These are phyloP conservation scores for Planiliza haematocheilus DNA, from an alignment of 2,113 vertebrate genomes.

Conservation along the genomic window DNA sequence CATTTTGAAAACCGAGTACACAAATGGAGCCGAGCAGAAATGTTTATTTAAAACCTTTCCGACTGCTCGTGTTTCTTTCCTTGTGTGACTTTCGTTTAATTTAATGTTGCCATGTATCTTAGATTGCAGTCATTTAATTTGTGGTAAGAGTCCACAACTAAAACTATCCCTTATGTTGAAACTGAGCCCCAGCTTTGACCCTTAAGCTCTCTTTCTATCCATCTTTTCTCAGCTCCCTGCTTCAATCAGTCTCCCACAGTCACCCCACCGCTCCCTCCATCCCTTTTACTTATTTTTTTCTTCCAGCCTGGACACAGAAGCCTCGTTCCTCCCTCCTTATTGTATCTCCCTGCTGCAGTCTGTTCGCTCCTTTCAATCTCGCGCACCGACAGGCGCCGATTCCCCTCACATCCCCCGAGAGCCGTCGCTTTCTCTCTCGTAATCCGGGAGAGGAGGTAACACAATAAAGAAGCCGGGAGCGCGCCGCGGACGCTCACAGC, in stretches of 20 bases:
- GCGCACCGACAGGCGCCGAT: slow-evolving; percentile 23
- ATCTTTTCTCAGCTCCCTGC: too few species aligned
- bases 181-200: not conserved
- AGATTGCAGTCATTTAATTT: too few species aligned
- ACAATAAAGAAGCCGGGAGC: slow-evolving; percentile 8
- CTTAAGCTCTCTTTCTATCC: not conserved
- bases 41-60: too few species aligned
- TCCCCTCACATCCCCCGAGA: slow-evolving; percentile 4
- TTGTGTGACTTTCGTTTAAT: too few species aligned
- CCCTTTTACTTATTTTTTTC: slow-evolving; percentile 24
- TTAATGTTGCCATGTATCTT: too few species aligned
- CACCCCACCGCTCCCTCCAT: not conserved
- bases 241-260: too few species aligned
- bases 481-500: not conserved
- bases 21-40: too few species aligned
- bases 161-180: too few species aligned
- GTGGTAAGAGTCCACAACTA: too few species aligned
- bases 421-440: slow-evolving; percentile 6
- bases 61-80: too few species aligned
- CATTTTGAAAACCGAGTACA: too few species aligned
- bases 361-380: slow-evolving; percentile 54
- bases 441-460: slow-evolving; percentile 17
- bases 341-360: slow-evolving; percentile 51
- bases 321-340: slow-evolving; percentile 43
- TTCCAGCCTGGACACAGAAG: slow-evolving; percentile 31